Conservation (phyloP, 2,113 vertebrate genomes). For the Formicarius rufipectus region DNA sequence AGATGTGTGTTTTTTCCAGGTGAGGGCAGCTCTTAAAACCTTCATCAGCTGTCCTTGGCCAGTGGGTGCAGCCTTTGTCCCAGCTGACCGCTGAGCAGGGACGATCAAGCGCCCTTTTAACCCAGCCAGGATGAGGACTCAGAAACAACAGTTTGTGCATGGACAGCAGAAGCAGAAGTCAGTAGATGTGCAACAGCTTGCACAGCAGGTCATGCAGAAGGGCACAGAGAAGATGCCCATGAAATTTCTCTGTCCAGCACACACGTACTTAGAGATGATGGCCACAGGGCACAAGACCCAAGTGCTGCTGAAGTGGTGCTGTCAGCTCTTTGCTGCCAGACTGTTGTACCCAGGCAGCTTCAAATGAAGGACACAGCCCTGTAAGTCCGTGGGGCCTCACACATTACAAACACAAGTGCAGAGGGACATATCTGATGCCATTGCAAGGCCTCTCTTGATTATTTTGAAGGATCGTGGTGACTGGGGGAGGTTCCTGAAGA, state of each 20-base stretch:
- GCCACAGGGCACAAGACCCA: not conserved
- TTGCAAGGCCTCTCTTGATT: not conserved
- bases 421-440: not conserved
- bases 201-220: not conserved
- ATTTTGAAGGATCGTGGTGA: not conserved
- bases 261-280: not conserved
- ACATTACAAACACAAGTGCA: not conserved
- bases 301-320: fast-evolving
- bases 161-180: not conserved
- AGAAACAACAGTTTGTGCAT: not conserved
- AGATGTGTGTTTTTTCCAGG: not conserved
- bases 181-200: not conserved
- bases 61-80: not conserved
- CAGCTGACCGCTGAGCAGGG: not conserved
- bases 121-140: not conserved
- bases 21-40: not conserved
- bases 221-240: not conserved
- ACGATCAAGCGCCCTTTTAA: not conserved
- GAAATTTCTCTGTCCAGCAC: not conserved
- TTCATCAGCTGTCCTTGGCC: not conserved
- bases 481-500: not conserved
- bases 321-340: not conserved
- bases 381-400: not conserved
- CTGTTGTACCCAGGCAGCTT: not conserved
- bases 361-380: not conserved